Conservation (phyloP, 2,797 vertebrate species). For the Neostethus bicornis region DNA sequence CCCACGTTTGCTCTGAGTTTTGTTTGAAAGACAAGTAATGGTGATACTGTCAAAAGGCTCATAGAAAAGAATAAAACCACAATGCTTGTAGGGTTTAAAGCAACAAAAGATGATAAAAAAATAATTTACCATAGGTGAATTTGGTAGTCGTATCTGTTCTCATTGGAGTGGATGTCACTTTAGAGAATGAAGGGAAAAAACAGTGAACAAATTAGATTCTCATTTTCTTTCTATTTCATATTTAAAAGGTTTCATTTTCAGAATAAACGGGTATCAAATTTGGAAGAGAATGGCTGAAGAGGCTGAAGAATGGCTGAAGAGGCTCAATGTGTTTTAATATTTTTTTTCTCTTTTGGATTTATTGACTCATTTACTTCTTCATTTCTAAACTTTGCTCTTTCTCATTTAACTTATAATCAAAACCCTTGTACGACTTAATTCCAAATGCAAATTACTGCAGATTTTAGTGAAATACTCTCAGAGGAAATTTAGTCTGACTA, state of each 20-base stretch:
- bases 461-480: slow-evolving; percentile 58
- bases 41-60: slow-evolving; percentile 59
- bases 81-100: slow-evolving; percentile 57
- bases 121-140: slow-evolving; percentile 48
- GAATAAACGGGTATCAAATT: slow-evolving; percentile 27
- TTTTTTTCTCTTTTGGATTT: slow-evolving; percentile 10
- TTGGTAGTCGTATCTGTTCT: not conserved
- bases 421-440: slow-evolving; percentile 47
- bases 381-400: slow-evolving; percentile 50
- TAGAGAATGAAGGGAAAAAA: slow-evolving; percentile 6
- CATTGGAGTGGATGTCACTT: slow-evolving; percentile 22
- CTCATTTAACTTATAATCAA: slow-evolving; percentile 64
- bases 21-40: slow-evolving; percentile 61
- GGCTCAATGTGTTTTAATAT: no score
- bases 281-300: slow-evolving; percentile 20
- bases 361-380: slow-evolving; percentile 43
- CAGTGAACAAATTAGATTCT: not conserved
- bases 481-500: slow-evolving; percentile 53
- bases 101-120: slow-evolving; percentile 31
- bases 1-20: slow-evolving; percentile 44
- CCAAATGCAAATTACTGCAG: slow-evolving; percentile 65
- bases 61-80: slow-evolving; percentile 59
- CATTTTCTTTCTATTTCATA: slow-evolving; percentile 12
- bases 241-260: slow-evolving; percentile 11
- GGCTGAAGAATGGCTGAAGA: slow-evolving; percentile 6